phyloP scores from a whole-genome alignment of 2,888 invertebrate genomes.

The Drosophila nr. perissopoda region DNA sequence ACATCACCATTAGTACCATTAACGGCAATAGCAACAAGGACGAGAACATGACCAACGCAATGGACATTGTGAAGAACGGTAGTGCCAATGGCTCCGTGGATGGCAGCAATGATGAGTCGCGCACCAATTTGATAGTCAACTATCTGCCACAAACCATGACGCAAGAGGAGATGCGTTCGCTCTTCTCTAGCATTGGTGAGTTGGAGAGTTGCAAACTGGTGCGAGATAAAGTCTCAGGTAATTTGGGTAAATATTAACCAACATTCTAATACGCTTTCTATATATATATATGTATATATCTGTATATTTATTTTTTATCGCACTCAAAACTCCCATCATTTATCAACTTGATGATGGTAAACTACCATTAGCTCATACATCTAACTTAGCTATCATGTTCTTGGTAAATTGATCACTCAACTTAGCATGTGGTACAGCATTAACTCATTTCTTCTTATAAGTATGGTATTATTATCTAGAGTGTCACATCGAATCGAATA shows the following conservation, averaged over 20 bases:
- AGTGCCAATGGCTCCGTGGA: conserved; percentile 84
- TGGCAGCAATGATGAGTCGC: conserved; percentile 95
- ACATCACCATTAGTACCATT: conserved; percentile 12
- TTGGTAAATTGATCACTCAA: conserved; percentile 1
- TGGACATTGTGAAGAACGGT: conserved; percentile 93
- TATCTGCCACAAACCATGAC: conserved; percentile 97
- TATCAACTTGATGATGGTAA: not conserved
- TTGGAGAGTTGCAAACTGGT: conserved; percentile 99
- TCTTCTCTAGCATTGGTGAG: conserved; percentile 97
- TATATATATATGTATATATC: not conserved
- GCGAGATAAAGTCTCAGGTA: conserved; percentile 97
- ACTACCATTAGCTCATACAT: not conserved
- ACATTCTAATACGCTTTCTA: conserved; percentile 29
- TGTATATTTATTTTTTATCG: not conserved
- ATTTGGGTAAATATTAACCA: conserved; percentile 84
- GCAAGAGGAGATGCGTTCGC: conserved; percentile 97
- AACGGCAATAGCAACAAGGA: conserved; percentile 33
- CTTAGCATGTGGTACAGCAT: not conserved
- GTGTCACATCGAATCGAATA: too few relatives aligned
- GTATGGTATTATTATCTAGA: not conserved
- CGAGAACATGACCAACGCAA: conserved; percentile 84
- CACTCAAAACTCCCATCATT: not conserved
- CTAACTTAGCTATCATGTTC: not conserved
- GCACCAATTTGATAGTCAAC: conserved; percentile 97
- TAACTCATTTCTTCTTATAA: not conserved